Base-by-base conservation (phyloP, 1,140 invertebrate species). In the Drosophila yakuba region DNA sequence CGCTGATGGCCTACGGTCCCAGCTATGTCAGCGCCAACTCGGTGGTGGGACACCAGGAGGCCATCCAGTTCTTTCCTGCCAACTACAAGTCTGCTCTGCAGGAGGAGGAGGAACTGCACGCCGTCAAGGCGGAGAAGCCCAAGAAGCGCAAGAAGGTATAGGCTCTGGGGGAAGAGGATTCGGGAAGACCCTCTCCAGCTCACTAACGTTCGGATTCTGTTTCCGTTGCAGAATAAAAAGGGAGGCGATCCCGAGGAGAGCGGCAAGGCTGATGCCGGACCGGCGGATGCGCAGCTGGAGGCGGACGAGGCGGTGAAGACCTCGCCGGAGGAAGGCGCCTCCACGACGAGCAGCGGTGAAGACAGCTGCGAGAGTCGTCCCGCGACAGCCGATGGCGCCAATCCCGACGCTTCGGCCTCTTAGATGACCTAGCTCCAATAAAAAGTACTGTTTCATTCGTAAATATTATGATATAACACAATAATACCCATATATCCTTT, bases 21-120 rank as follows among this genome's bases (percentile, higher is more conserved):
- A 93, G 94, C 15, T 94, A 95, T 82, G 93, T 94, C 1, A 95
- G 95, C 78, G 86, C 92, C 15, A 94, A 95, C 78, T 92, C 93
- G 0, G 94, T 95, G 28, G 81, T 93, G 15, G 95, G 95, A 0
- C 92, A 93, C 25, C 90, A 93, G 51, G 95, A 95, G 75, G 94
- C 94, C 56, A 75, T 74, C 4, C 84, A 93, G 50, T 94, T 95
- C 92, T 95, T 95, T 80, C 95, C 95, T 3, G 92, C 93, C 15
- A 94, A 92, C 10, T 95, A 95, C 84, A 94, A 93, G 36, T 91
- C 90, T 0, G 86, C 80, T 0, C 15, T 67, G 51, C 80, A 91
- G 44, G 90, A 91, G 44, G 81, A 90, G 51, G 78, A 67, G 14
- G 80, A 90, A 10, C 51, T 90, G 41, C 78, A 84, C 44, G 86